Evolutionary conservation across 2,113 vertebrate genomes (phyloP), one percentile per base, ranked within the genome.

Genomic region (Acrocephalus kingi): DNA sequence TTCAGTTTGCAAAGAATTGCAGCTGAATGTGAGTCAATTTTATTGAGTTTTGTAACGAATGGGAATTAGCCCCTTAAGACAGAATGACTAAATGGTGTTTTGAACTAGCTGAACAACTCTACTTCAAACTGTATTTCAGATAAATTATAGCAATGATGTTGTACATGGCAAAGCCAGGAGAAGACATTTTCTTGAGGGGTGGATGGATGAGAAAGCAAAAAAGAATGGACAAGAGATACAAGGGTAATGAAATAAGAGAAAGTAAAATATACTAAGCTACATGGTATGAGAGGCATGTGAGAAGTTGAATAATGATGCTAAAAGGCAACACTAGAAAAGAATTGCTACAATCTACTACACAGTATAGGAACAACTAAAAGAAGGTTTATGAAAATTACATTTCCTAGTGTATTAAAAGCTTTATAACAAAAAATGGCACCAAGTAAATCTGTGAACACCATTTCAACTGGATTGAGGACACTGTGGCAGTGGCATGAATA

Each of bases 201-300:
- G 49, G 69, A 84, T 86, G 86, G 61, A 93, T 94, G 48, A 87
- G 14, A 89, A 89, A 93, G 64, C 14, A 82, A 84, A 89, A 67
- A 81, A 45, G 14, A 63, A 93, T 87, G n/a, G 48, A 89, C 22
- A 78, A 89, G 74, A 87, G 82, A 82, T 64, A 76, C 11, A 75
- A 82, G 21, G 23, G 27, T 71, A 31, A 55, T 76, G 82, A 93
- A 80, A 41, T 10, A 77, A 58, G 51, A 77, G 33, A 82, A 87
- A 87, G 73, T 13, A 84, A 91, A 95, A 91, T 59, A 58, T 21
- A 87, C 84, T 87, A 89, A 71, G 15, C 77, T 95, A 95, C 56
- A 79, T 87, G 95, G 58, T 54, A 18, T 25, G 92, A 81, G 67
- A 93, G 7, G 10, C 18, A 86, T 89, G 45, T 43, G 6, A 78